Evolutionary conservation across 1,140 invertebrate genomes (phyloP).

Genomic region (Rhopalosiphum padi): DNA sequence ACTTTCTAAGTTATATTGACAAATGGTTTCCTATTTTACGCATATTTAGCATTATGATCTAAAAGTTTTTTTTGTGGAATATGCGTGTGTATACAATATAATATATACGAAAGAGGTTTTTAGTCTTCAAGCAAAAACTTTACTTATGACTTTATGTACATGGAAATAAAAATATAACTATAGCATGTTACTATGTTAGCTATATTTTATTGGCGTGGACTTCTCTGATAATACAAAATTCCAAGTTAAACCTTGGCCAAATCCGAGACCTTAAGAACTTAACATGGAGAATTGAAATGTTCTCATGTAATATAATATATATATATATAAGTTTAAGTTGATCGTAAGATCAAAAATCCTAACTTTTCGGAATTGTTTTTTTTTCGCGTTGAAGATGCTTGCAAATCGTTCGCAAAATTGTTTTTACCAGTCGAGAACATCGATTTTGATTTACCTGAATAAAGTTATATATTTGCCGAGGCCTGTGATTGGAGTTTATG

Average conservation of each 20-base stretch:
- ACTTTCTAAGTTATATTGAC: background rate
- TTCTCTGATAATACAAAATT: background rate
- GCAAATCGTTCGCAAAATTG: background rate
- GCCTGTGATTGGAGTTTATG: background rate
- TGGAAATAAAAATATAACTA: background rate
- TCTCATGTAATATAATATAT: background rate
- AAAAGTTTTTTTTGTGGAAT: background rate
- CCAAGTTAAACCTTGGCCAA: background rate
- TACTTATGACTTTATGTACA: background rate
- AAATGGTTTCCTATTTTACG: conserved; percentile 2
- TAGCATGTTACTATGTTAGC: background rate
- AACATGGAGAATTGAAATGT: background rate
- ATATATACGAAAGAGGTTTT: background rate
- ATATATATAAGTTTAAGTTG: background rate
- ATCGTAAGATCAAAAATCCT: background rate
- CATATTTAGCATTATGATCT: background rate
- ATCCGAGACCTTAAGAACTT: background rate
- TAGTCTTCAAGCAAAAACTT: background rate
- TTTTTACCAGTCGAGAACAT: background rate
- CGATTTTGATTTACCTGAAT: background rate
- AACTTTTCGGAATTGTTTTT: background rate
- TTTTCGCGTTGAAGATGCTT: background rate
- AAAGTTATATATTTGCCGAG: background rate
- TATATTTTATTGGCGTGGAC: background rate
- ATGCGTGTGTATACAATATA: background rate